Base-by-base conservation (phyloP, 2,888 invertebrate genomes). In the Tetrapedia diversipes region DNA sequence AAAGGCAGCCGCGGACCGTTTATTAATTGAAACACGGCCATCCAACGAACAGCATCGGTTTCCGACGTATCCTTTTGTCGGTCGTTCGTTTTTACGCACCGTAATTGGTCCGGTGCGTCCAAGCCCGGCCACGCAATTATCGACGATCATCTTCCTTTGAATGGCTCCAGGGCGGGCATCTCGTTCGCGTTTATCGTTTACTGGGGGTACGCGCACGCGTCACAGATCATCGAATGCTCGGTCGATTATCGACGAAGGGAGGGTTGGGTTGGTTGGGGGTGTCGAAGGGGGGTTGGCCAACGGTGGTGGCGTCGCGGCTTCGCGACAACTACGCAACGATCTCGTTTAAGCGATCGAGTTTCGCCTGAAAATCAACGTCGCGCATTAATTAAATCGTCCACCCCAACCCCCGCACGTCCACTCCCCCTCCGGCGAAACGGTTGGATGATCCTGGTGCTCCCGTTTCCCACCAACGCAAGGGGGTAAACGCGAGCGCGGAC, bases 331-430 rank as follows among this genome's bases (percentile, higher is more conserved):
- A 39, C 47, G 66, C 71, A 43, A 67, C 49, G 60, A 45, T 51
- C 73, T 47, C 41, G 64, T 65, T 43, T 37, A 47, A 54, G 60
- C 72, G 60, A 56, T 39, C 53, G 56, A 53, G 49, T 54, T 43
- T 65, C 69, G 51, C 29, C 43, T 54, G 70, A 39, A 67, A 76
- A 74, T 71, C 74, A 73, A 70, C 72, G 69, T 65, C 39, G 65
- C 59, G 72, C 79, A 75, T 79, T 81, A 77, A 83, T 83, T 83
- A 79, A 83, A 83, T 77, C 57, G 79, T 67, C 45, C 63, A 8
- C 54, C 29, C 54, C 34, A 41, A 22, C 39, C 29, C 11, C 4
- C 34, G 37, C n/a, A n/a, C 27, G 39, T 7, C 11, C 16, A 29
- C 16, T 43, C 27, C 45, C 29, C 2, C 39, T 27, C 34, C 22